Percentiles rank a stretch among this genome's conserved stretches.
Conservation (phyloP, 1,140 invertebrate genomes). For the Hycleus phaleratus region DNA sequence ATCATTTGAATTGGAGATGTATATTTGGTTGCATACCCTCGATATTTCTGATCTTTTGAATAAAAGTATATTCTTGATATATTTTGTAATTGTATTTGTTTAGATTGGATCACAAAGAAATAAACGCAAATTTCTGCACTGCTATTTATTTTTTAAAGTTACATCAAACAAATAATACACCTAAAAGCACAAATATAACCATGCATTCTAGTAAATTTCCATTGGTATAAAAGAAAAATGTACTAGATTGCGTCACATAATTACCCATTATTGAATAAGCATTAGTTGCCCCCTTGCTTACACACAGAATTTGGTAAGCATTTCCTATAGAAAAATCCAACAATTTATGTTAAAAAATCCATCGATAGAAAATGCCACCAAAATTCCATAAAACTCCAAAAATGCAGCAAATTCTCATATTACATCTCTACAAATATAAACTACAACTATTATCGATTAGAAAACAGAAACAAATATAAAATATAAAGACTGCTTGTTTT, state of each 20-base stretch:
- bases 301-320: conserved; percentile 10
- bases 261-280: conserved; percentile 22
- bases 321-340: conserved; percentile 4
- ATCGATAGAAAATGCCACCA: background rate
- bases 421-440: conserved; percentile 8
- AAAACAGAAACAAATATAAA: conserved; percentile 6
- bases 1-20: too few species aligned
- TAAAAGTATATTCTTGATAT: too few species aligned
- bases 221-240: background rate
- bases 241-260: conserved; percentile 4
- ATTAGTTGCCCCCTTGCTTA: conserved; percentile 40
- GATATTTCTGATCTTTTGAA: too few species aligned
- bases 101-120: background rate
- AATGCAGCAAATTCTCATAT: conserved; percentile 10
- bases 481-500: background rate
- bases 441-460: background rate
- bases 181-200: background rate
- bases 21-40: too few species aligned
- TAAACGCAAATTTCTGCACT: conserved; percentile 13
- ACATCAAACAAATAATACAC: background rate
- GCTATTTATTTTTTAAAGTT: background rate
- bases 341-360: conserved; percentile 12
- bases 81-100: too few species aligned
- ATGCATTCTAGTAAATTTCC: conserved; percentile 8
- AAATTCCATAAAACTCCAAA: too few species aligned